Base-by-base conservation (phyloP, 2,797 vertebrate species). In the Pachyuromys duprasi region DNA sequence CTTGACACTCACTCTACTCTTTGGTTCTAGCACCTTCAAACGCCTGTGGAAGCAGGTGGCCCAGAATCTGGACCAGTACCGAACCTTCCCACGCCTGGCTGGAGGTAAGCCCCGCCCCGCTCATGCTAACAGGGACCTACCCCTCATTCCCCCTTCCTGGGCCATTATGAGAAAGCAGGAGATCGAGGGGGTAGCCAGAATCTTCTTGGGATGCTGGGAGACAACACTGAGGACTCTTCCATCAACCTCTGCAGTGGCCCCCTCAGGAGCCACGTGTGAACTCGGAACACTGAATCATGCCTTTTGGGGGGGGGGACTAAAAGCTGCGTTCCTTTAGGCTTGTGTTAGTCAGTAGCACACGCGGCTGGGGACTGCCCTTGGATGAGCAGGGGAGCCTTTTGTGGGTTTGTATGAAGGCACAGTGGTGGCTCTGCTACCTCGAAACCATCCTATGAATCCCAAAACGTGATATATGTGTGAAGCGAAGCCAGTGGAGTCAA, bases 11-110 rank as follows among this genome's bases (percentile, higher is more conserved):
- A 0, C 9, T 2, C 24, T n/a, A 80, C 72, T 26, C 26, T 91
- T 65, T 78, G 86, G 26, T 96, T 94, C n/a, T 91, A 99, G 99
- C 94, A 99, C 99, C 0, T 99, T 99, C 98, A 99, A 99, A 98
- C 98, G 96, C 45, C 99, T 99, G 53, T 99, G 99, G 99, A 99
- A 99, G 97, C 99, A 99, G 97, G 99, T 99, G 0, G 99, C 99
- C 0, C 98, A 99, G 92, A 99, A 99, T 98, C 98, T 99, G 98
- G 99, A 99, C 97, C 96, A 75, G 26, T 99, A 99, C 98, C 99
- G 97, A 91, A 99, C 98, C 3, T 99, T 99, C 97, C 99, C 99
- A 0, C 99, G 99, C 4, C 98, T 99, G 93, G 99, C 98, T 0
- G 99, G 99, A 99, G 99, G 99, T 99, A 94, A 98, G 98, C 14